Base-by-base conservation (phyloP, 2,113 vertebrate species). In the Pelodiscus sinensis region DNA sequence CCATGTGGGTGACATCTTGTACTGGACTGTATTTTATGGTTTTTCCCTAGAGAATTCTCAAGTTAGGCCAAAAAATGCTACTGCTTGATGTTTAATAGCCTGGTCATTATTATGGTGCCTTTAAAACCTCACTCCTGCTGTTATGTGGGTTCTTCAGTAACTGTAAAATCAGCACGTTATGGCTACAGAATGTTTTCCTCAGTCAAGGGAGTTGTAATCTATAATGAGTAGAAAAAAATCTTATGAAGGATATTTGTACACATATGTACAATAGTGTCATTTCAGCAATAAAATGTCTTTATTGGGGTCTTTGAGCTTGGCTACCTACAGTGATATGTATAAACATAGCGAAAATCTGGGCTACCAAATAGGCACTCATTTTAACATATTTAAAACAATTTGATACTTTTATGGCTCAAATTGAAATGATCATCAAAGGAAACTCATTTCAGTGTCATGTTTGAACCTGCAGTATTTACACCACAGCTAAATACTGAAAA, bases 81-180 rank as follows among this genome's bases (percentile, higher is more conserved):
- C 31, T 94, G 62, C 96, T 97, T 97, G 87, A 93, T 96, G 89
- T 97, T 98, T 98, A 97, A 95, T 90, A 95, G 84, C 87, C 87
- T 87, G 92, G 78, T 92, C 91, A 84, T 96, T 94, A 97, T 75
- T 94, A 89, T 84, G 50, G 81, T 92, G 82, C 84, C 94, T 93
- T 60, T 97, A 97, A 97, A 97, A 95, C 35, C 77, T 94, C 75
- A 92, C 12, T 19, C 90, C 93, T 95, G 84, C 94, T 92, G 89
- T 94, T 96, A 95, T 3, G 60, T 88, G 95, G 86, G 88, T 90
- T 97, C 95, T 96, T 97, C 88, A 94, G 85, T 90, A 94, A 95
- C 83, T 86, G 29, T 96, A 92, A 85, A 93, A 87, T 92, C 88
- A 88, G 44, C 68, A 91, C 0, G 0, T 93, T 95, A 93, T 87